These are phyloP conservation scores for Malthinus flaveolus DNA, from an alignment of 2,888 invertebrate species.

Conservation along the genomic window DNA sequence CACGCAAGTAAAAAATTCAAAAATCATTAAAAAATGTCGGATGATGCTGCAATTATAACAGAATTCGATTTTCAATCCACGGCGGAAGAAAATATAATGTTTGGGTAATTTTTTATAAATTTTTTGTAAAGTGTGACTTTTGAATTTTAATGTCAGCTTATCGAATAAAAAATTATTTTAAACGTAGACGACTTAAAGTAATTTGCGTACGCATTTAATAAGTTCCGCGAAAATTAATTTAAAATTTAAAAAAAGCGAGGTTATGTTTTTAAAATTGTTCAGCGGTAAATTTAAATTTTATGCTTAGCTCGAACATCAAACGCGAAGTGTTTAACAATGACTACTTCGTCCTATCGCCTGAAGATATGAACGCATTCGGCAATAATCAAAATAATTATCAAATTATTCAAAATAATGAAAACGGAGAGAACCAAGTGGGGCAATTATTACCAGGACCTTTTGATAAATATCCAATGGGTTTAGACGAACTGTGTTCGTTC, in stretches of 20 bases:
- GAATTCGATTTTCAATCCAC: slow-evolving; percentile 28
- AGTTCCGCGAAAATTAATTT: no score
- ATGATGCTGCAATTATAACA: slow-evolving; percentile 27
- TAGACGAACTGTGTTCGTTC: slow-evolving; percentile 13
- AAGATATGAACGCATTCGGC: not conserved
- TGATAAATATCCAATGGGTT: slow-evolving; percentile 23
- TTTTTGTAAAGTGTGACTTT: not conserved
- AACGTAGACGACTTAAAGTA: not conserved
- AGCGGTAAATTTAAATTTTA: not conserved
- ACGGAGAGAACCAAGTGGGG: slow-evolving; percentile 31
- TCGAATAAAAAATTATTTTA: not conserved
- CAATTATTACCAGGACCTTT: slow-evolving; percentile 28
- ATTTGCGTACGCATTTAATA: not conserved
- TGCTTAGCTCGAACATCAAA: not conserved
- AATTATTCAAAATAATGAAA: slow-evolving; percentile 1
- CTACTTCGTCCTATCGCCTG: not conserved
- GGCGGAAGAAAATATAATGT: not conserved
- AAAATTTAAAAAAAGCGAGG: no score
- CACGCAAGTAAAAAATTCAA: not conserved
- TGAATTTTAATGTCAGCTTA: not conserved
- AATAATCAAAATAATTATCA: not conserved
- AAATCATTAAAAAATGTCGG: slow-evolving; percentile 20
- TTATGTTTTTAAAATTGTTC: no score
- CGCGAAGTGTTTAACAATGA: not conserved
- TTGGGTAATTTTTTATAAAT: not conserved